These are phyloP conservation scores for Acleris sparsana DNA, from an alignment of 2,888 invertebrate species.

Conservation along the genomic window DNA sequence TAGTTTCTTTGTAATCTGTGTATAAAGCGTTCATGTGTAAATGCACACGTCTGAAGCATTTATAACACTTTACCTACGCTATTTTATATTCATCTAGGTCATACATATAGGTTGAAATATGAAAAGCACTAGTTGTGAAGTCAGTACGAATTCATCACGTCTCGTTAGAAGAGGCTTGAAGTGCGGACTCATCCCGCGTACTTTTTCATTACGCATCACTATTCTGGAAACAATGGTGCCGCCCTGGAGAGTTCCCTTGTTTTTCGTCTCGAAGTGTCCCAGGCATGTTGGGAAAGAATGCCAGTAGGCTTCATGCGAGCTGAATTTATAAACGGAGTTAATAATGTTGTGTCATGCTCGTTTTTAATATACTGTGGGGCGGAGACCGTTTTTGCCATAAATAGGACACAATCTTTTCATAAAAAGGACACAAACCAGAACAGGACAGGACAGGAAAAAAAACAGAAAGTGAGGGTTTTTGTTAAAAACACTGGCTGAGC, in stretches of 20 bases:
- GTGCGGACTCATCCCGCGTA: slow-evolving; percentile 22
- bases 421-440: no score
- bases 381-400: no score
- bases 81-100: no score
- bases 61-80: no score
- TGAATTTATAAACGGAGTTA: not conserved
- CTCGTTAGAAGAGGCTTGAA: slow-evolving; percentile 2
- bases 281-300: slow-evolving; percentile 8
- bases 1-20: not conserved
- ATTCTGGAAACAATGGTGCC: slow-evolving; percentile 39
- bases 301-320: slow-evolving; percentile 15
- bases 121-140: not conserved
- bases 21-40: not conserved
- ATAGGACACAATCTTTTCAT: no score
- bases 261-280: slow-evolving; percentile 33
- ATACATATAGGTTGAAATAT: no score
- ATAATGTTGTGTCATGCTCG: not conserved
- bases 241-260: slow-evolving; percentile 36
- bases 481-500: no score
- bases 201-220: slow-evolving; percentile 38
- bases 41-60: no score
- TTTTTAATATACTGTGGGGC: not conserved
- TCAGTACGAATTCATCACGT: slow-evolving; percentile 10
- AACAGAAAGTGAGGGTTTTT: no score
- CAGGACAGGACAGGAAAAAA: no score